phyloP scores from a whole-genome alignment of 2,797 vertebrate species.

The Echeneis naucrates region DNA sequence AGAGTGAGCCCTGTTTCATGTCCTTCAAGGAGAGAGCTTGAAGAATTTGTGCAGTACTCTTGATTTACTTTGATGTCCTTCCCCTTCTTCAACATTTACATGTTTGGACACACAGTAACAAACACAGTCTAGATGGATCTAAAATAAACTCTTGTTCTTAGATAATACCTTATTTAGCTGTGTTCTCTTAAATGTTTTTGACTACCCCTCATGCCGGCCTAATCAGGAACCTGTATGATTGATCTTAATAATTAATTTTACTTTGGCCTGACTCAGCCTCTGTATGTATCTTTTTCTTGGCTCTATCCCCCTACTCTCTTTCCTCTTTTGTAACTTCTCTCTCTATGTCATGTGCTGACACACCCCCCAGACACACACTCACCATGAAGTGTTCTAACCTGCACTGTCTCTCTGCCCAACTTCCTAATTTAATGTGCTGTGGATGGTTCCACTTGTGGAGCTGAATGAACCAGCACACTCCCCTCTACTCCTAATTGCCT shows the following conservation, averaged over 20 bases:
- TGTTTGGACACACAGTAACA: neutral
- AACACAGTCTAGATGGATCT: neutral
- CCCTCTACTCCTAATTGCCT: constrained; percentile 82
- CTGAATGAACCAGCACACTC: constrained; percentile 77
- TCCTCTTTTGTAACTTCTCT: constrained; percentile 1
- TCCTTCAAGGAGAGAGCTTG: neutral
- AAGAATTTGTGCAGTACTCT: neutral
- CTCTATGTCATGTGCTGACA: neutral
- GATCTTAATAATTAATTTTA: neutral
- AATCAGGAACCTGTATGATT: constrained; percentile 1
- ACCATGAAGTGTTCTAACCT: constrained; percentile 30
- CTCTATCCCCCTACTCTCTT: neutral
- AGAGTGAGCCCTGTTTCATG: neutral
- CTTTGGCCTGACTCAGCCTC: neutral
- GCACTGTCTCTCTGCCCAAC: constrained; percentile 42
- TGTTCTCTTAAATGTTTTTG: constrained; percentile 1
- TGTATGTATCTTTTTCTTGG: neutral
- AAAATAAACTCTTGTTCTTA: neutral
- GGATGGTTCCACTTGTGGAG: constrained; percentile 76
- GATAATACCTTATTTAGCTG: neutral
- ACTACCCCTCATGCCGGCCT: neutral
- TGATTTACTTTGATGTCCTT: neutral
- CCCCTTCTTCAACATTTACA: neutral
- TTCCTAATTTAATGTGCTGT: constrained; percentile 71
- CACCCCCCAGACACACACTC: constrained; percentile 14